These are phyloP conservation scores for Steinernema scapterisci DNA, from an alignment of 2,888 invertebrate species.

Conservation along the genomic window DNA sequence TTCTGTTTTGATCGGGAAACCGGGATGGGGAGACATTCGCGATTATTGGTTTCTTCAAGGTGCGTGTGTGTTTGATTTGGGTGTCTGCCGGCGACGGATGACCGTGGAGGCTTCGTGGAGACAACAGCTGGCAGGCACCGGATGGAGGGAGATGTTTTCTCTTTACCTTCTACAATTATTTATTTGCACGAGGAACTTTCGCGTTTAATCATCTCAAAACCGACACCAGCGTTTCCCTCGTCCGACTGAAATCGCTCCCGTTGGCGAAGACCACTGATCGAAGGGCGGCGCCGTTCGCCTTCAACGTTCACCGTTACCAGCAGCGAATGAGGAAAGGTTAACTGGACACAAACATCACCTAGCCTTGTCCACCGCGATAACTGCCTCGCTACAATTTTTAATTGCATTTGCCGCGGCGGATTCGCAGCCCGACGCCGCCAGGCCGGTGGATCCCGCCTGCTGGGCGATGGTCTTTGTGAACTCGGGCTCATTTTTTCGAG, in stretches of 20 bases:
- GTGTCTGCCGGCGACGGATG: conserved; percentile 12
- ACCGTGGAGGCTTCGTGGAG: not conserved
- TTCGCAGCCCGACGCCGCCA: not conserved
- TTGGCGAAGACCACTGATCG: conserved; percentile 12
- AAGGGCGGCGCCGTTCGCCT: not conserved
- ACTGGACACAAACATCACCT: not conserved
- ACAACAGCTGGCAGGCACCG: conserved; percentile 27
- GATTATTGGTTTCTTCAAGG: conserved; percentile 21
- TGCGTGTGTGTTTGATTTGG: conserved; percentile 13
- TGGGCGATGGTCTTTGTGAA: not conserved
- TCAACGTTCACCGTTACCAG: not conserved
- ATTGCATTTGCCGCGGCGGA: too few relatives aligned
- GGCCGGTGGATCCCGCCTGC: not conserved
- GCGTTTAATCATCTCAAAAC: conserved; percentile 2
- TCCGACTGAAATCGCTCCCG: not conserved
- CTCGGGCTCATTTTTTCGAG: not conserved
- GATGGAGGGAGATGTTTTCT: conserved; percentile 5
- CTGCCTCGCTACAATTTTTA: not conserved
- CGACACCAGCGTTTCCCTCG: too few relatives aligned
- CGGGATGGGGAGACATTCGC: not conserved
- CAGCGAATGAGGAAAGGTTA: not conserved
- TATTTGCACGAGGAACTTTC: conserved; percentile 1
- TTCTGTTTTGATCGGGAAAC: not conserved
- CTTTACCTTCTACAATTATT: conserved; percentile 30
- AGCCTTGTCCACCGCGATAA: not conserved